phyloP scores from a whole-genome alignment of 2,888 invertebrate genomes.

The Busseola fusca region DNA sequence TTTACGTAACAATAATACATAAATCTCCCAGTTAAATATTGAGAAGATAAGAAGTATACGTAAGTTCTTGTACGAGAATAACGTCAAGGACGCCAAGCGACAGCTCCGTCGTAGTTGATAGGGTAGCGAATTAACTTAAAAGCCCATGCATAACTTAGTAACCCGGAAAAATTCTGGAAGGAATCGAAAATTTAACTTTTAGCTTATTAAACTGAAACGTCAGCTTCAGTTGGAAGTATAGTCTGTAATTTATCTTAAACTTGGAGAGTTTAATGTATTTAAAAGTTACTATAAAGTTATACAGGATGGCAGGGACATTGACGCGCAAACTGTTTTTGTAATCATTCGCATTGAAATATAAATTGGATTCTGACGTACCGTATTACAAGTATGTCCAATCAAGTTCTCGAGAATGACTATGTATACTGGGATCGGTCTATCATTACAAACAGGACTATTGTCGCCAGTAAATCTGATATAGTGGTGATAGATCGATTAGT shows the following conservation, averaged over 20 bases:
- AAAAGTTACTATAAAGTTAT: neutral
- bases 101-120: constrained; percentile 18
- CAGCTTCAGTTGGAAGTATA: neutral
- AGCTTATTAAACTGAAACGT: constrained; percentile 21
- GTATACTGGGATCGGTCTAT: neutral
- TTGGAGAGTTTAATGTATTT: neutral
- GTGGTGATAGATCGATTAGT: neutral
- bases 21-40: neutral
- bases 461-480: neutral
- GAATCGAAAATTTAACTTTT: constrained; percentile 34
- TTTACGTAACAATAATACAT: neutral
- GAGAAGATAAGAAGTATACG: constrained; percentile 3
- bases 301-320: neutral
- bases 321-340: neutral
- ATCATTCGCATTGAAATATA: neutral
- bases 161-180: constrained; percentile 12
- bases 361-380: neutral
- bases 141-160: constrained; percentile 52
- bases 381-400: neutral
- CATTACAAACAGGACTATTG: neutral
- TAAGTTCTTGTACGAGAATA: neutral
- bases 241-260: neutral
- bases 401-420: neutral
- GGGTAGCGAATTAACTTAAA: constrained; percentile 43
- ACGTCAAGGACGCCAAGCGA: neutral